A percentile compares a stretch with the other conserved stretches of the same genome.
phyloP scores from a whole-genome alignment of 1,140 invertebrate species.

The Limonius californicus region DNA sequence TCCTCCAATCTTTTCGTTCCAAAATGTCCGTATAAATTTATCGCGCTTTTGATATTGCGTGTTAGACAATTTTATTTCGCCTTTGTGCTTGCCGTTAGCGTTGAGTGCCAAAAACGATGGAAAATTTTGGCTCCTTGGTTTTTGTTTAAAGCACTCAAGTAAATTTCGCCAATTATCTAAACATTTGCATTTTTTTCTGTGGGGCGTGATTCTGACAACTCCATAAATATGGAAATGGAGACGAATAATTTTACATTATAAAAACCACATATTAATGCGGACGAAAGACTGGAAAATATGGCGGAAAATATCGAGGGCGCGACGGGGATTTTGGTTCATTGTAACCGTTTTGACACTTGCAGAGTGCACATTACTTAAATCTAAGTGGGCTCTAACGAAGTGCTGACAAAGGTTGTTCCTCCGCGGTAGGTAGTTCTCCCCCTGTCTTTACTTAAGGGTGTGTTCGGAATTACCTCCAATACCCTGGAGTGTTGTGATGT shows the following conservation, averaged over 20 bases:
- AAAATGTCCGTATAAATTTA: background rate
- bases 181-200: background rate
- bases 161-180: background rate
- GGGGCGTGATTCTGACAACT: background rate
- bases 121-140: background rate
- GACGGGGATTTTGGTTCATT: background rate
- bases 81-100: background rate
- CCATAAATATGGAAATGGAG: conserved; percentile 2
- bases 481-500: conserved; percentile 11
- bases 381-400: conserved; percentile 2
- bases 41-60: background rate
- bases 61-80: too few species aligned
- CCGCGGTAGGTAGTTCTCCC: background rate
- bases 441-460: conserved; percentile 11
- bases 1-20: background rate
- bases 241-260: conserved; percentile 9
- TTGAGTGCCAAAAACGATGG: background rate
- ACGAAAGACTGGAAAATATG: background rate
- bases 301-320: too few species aligned
- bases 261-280: background rate
- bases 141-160: background rate
- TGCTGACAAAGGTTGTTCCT: conserved; percentile 5
- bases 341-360: conserved; percentile 5
- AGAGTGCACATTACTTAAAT: conserved; percentile 8
- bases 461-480: conserved; percentile 8